Conservation (phyloP, 2,113 vertebrate genomes). For the Excalfactoria chinensis region DNA sequence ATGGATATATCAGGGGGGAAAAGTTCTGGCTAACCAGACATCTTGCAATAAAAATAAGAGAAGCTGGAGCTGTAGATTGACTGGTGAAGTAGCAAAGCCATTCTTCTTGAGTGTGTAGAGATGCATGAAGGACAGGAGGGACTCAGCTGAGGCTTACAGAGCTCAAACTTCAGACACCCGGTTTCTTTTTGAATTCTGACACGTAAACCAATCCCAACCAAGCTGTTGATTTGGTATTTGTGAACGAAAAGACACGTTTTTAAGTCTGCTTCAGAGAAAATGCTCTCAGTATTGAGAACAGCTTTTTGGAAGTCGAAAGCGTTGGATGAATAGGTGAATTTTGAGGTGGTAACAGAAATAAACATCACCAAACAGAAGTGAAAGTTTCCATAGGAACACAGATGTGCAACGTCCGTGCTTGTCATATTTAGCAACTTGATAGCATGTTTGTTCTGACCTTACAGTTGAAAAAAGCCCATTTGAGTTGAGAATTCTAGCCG, state of each 20-base stretch:
- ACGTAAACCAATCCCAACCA: neutral
- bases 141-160: neutral
- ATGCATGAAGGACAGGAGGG: neutral
- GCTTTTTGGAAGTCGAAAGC: neutral
- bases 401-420: neutral
- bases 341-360: constrained; percentile 14
- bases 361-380: constrained; percentile 26
- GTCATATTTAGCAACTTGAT: constrained; percentile 36
- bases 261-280: neutral
- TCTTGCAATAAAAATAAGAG: neutral
- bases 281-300: neutral
- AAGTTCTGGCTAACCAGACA: neutral
- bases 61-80: neutral
- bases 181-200: neutral
- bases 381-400: constrained; percentile 70
- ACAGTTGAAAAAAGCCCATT: constrained; percentile 19
- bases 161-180: accelerated
- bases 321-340: constrained; percentile 17
- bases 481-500: constrained; percentile 43
- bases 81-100: neutral
- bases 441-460: constrained; percentile 69
- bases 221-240: neutral
- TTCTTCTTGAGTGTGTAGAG: neutral
- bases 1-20: neutral
- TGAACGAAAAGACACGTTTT: neutral